These are phyloP conservation scores for Datnioides undecimradiatus DNA, from an alignment of 2,113 vertebrate species.

Conservation along the genomic window DNA sequence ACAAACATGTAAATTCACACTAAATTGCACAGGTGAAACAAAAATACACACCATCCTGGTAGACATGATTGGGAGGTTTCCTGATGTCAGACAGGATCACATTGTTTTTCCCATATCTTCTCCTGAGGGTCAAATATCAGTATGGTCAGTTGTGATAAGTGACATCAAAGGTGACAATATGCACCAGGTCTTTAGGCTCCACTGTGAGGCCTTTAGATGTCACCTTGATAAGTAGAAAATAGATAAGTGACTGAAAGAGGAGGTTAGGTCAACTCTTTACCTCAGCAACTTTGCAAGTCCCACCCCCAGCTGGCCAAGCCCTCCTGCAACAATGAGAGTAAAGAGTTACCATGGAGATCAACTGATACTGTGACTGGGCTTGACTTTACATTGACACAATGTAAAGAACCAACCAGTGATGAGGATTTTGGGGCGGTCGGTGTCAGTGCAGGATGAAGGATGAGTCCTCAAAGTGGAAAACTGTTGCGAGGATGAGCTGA, in stretches of 20 bases:
- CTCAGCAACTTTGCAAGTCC: constrained; percentile 90
- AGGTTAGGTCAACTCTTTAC: constrained; percentile 69
- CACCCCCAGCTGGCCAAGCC: constrained; percentile 92
- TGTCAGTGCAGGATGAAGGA: constrained; percentile 59
- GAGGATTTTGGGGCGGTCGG: constrained; percentile 87
- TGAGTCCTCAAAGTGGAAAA: constrained; percentile 45
- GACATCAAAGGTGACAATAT: neutral
- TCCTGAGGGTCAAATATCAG: constrained; percentile 78
- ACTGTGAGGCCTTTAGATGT: too few relatives aligned
- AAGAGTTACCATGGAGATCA: neutral
- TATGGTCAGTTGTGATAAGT: neutral
- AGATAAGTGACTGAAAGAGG: neutral
- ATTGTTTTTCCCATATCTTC: constrained; percentile 91
- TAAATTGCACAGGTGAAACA: too few relatives aligned
- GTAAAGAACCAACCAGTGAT: constrained; percentile 89
- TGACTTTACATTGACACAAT: neutral
- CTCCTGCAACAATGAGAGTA: constrained; percentile 79
- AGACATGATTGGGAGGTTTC: constrained; percentile 88
- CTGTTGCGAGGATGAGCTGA: constrained; percentile 83
- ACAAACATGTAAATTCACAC: too few relatives aligned
- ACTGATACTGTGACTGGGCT: neutral
- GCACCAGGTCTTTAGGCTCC: neutral
- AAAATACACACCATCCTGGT: constrained; percentile 84
- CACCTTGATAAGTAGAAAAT: too few relatives aligned
- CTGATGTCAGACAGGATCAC: constrained; percentile 94